phyloP scores from a whole-genome alignment of 1,140 invertebrate species.

The Drosophila sucinea region DNA sequence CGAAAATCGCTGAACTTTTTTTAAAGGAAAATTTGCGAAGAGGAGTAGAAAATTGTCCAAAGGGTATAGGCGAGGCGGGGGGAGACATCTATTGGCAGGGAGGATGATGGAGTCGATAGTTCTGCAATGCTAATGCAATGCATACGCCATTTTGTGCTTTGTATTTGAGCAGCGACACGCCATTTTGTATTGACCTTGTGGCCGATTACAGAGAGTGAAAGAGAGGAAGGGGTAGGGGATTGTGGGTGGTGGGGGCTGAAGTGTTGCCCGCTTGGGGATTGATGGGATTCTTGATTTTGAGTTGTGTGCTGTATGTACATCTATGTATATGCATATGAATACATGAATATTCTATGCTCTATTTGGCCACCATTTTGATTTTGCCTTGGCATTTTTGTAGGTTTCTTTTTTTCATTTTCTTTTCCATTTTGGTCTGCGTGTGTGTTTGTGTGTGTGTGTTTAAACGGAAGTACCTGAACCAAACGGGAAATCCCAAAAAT shows the following conservation, averaged over 20 bases:
- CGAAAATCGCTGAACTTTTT: slow-evolving; percentile 18
- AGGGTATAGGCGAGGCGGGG: background rate
- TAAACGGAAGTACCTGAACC: background rate
- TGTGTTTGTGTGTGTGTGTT: background rate
- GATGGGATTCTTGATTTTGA: slow-evolving; percentile 17
- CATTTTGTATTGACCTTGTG: slow-evolving; percentile 24
- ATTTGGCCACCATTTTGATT: slow-evolving; percentile 18
- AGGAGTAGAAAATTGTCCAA: too few species aligned
- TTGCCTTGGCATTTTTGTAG: background rate
- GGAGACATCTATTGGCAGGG: background rate
- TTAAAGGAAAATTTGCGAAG: background rate
- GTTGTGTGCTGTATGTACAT: background rate
- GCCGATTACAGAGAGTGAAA: background rate
- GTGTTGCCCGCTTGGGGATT: slow-evolving; percentile 9
- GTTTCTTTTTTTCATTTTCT: background rate
- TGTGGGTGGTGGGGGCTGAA: background rate
- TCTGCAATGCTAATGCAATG: slow-evolving; percentile 19
- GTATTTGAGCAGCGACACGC: slow-evolving; percentile 17
- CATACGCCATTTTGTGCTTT: slow-evolving; percentile 22
- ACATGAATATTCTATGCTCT: slow-evolving; percentile 17
- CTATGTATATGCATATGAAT: background rate
- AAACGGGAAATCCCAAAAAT: background rate
- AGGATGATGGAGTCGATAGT: slow-evolving; percentile 5
- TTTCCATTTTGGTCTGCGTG: background rate
- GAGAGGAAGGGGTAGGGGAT: background rate